These are phyloP conservation scores for Babyrousa celebensis DNA, from an alignment of 2,797 vertebrate species.

Conservation along the genomic window DNA sequence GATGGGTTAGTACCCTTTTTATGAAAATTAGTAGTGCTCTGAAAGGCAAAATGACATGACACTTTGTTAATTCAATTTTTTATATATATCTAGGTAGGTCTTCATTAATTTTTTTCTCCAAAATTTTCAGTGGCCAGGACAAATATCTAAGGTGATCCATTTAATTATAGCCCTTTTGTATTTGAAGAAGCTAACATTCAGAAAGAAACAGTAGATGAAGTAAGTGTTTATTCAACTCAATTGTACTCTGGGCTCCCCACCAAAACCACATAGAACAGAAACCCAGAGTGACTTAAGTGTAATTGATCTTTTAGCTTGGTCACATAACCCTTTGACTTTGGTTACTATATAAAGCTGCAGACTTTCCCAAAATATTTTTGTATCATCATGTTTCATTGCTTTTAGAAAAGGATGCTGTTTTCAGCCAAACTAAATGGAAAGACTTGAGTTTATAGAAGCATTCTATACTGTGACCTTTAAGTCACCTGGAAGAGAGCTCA, in stretches of 20 bases:
- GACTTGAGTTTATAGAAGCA: conserved; percentile 64
- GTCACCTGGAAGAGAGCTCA: conserved; percentile 46
- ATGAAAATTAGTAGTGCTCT: conserved; percentile 23
- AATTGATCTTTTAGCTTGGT: conserved; percentile 63
- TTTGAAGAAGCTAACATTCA: conserved; percentile 35
- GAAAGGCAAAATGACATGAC: neutral
- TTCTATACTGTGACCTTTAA: conserved; percentile 71
- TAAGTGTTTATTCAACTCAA: conserved; percentile 64
- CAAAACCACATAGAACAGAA: conserved; percentile 29
- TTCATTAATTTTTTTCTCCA: conserved; percentile 50
- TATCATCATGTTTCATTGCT: conserved; percentile 73
- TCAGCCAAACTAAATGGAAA: conserved; percentile 77
- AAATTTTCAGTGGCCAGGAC: conserved; percentile 31
- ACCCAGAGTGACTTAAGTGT: conserved; percentile 31
- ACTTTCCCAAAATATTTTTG: conserved; percentile 83
- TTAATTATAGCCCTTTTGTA: neutral
- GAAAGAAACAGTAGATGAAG: conserved; percentile 39
- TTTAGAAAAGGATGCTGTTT: conserved; percentile 74
- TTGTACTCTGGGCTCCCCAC: conserved; percentile 45
- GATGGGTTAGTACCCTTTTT: neutral
- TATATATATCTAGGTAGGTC: neutral
- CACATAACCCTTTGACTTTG: conserved; percentile 71
- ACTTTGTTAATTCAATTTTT: conserved; percentile 49
- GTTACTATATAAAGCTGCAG: conserved; percentile 79
- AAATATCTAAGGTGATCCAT: conserved; percentile 35